Evolutionary conservation across 2,113 vertebrate genomes (phyloP).

Genomic region (Coturnix japonica): DNA sequence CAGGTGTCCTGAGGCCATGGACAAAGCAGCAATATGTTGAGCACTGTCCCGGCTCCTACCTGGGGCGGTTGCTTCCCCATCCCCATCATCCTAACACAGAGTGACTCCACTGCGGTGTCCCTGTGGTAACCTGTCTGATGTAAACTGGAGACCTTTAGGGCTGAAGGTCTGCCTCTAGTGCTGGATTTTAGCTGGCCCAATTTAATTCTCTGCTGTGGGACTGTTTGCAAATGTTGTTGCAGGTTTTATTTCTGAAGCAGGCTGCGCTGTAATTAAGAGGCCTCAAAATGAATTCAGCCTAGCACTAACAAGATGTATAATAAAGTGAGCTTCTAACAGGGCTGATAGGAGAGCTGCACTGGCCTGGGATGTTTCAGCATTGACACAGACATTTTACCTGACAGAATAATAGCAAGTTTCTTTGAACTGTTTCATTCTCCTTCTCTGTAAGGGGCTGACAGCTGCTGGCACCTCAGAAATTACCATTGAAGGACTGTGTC

Average conservation of each 20-base stretch:
- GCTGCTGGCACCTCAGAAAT: constrained; percentile 1
- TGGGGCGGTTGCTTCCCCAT: neutral
- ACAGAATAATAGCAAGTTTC: constrained; percentile 20
- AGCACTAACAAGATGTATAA: constrained; percentile 19
- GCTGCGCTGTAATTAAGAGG: constrained; percentile 29
- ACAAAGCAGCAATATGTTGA: neutral
- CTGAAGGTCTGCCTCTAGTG: neutral
- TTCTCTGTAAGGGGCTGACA: neutral
- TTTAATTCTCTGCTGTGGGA: neutral
- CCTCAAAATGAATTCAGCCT: neutral
- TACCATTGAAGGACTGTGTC: neutral
- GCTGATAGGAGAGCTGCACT: neutral
- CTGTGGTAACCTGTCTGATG: neutral
- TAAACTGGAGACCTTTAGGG: constrained; percentile 42
- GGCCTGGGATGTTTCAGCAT: neutral
- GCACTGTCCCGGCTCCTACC: fast-evolving
- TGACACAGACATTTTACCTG: neutral
- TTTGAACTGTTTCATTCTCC: neutral
- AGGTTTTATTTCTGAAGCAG: constrained; percentile 13
- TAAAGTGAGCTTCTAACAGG: constrained; percentile 9
- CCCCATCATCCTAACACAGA: neutral
- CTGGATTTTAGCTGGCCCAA: neutral
- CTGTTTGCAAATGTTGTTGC: neutral
- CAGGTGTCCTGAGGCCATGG: neutral
- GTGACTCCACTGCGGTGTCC: neutral